Evolutionary conservation across 2,888 invertebrate genomes (phyloP).

Genomic region (Chaetogeoica ovagalla): DNA sequence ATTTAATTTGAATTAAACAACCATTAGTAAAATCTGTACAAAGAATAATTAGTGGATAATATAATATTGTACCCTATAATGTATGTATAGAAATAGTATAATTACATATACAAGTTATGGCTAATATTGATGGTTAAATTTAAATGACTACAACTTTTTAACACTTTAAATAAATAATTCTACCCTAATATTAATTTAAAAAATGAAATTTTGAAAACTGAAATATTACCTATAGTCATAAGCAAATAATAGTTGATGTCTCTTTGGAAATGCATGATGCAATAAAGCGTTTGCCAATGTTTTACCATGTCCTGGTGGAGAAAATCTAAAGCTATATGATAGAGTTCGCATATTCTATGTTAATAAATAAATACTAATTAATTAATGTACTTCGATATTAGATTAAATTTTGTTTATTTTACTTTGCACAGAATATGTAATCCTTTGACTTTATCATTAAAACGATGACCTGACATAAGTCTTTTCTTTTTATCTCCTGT

Average conservation of each 20-base stretch:
- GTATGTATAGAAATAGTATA: too few species aligned
- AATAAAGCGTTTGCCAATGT: constrained; percentile 78
- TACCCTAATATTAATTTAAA: not conserved
- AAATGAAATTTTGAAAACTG: too few species aligned
- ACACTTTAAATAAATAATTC: not conserved
- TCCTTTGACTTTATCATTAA: constrained; percentile 75
- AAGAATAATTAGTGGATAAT: too few species aligned
- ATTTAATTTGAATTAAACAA: too few species aligned
- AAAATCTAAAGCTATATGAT: constrained; percentile 84
- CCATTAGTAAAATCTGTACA: too few species aligned
- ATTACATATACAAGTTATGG: too few species aligned
- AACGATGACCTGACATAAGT: constrained; percentile 68
- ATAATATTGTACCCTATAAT: too few species aligned
- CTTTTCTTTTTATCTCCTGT: constrained; percentile 68
- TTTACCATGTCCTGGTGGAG: constrained; percentile 77
- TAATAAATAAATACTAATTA: constrained; percentile 27
- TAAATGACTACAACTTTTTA: too few species aligned
- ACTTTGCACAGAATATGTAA: constrained; percentile 82
- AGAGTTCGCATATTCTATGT: constrained; percentile 82
- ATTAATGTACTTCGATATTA: not conserved
- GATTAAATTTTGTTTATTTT: constrained; percentile 55
- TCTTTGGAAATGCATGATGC: constrained; percentile 84
- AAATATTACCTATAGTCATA: constrained; percentile 73
- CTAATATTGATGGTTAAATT: too few species aligned
- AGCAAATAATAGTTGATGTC: constrained; percentile 84